Evolutionary conservation across 2,113 vertebrate genomes (phyloP), one percentile per base, ranked within the genome.

Genomic region (Spea multiplicata): DNA sequence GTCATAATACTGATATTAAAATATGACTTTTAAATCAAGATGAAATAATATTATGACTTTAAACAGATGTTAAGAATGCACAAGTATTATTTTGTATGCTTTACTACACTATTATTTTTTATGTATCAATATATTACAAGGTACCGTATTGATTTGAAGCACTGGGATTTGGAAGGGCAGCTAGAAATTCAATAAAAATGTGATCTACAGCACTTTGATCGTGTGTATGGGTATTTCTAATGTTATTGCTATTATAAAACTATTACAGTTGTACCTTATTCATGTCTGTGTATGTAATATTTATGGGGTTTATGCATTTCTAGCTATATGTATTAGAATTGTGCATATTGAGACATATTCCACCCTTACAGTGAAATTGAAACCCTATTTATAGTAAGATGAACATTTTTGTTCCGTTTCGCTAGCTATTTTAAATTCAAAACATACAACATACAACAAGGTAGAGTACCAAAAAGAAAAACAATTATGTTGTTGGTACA

Each of bases 121-220:
- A 80, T 80, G 71, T 74, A 68, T 80, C 78, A 68, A 80, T 80
- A 68, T 80, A 80, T 67, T 80, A 80, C 64, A 74, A 61, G 71
- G 68, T 74, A 16, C 68, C 74, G 73, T 80, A 80, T 80, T 80
- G 78, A 80, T 80, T 57, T 80, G 78, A 74, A 64, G 74, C 74
- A 55, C 78, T 80, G 78, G 71, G 78, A 80, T 74, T 80, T 80
- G 57, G 71, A 74, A 80, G 78, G 71, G 78, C 78, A 74, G 78
- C 66, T 61, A 13, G 45, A 80, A 74, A 74, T 74, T 61, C 78
- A 67, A 80, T 80, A 74, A 74, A n/a, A 74, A 80, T 5, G 10
- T 73, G 71, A 80, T 80, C 45, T 80, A 80, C 55, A 68, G 16
- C 78, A 67, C 65, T 74, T 67, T 79, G 44, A 79, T 79, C 67